A percentile compares a stretch with the other conserved stretches of the same genome.
Evolutionary conservation across 1,140 invertebrate species (phyloP).

Genomic region (Ooceraea biroi): DNA sequence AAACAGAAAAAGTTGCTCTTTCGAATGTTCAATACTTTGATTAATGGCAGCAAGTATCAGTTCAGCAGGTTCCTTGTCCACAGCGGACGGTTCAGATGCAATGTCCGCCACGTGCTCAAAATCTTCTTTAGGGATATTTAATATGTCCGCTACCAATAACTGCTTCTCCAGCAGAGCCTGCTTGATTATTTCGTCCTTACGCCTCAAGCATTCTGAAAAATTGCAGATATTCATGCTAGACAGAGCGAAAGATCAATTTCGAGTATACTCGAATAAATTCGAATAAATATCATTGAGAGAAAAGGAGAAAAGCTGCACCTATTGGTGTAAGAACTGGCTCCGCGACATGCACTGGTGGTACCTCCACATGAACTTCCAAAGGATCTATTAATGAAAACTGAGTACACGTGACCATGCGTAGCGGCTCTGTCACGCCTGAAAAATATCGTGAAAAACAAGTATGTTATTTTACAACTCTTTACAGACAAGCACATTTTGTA

Average conservation of each 20-base stretch:
- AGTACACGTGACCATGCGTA: constrained; percentile 86
- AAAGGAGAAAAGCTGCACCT: constrained; percentile 85
- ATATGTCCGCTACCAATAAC: constrained; percentile 91
- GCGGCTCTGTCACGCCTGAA: constrained; percentile 79
- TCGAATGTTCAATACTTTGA: constrained; percentile 87
- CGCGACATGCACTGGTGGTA: constrained; percentile 91
- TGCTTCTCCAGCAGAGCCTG: constrained; percentile 92
- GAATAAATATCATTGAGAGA: constrained; percentile 13
- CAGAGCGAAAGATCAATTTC: neutral
- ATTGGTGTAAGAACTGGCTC: constrained; percentile 93
- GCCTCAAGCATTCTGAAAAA: constrained; percentile 89
- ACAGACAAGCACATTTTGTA: too few relatives aligned
- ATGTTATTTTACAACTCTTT: neutral
- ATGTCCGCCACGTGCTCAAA: constrained; percentile 90
- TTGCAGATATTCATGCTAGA: neutral
- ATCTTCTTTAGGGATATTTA: constrained; percentile 91
- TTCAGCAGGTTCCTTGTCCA: constrained; percentile 89
- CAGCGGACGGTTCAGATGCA: constrained; percentile 86
- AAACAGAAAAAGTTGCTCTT: neutral
- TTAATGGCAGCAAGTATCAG: constrained; percentile 90
- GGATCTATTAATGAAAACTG: constrained; percentile 92
- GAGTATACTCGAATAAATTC: constrained; percentile 1
- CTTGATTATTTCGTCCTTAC: constrained; percentile 91
- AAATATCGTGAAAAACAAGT: neutral
- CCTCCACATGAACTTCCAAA: constrained; percentile 91